Evolutionary conservation across 1,140 invertebrate species (phyloP).

Genomic region (Drosophila pectinifera): DNA sequence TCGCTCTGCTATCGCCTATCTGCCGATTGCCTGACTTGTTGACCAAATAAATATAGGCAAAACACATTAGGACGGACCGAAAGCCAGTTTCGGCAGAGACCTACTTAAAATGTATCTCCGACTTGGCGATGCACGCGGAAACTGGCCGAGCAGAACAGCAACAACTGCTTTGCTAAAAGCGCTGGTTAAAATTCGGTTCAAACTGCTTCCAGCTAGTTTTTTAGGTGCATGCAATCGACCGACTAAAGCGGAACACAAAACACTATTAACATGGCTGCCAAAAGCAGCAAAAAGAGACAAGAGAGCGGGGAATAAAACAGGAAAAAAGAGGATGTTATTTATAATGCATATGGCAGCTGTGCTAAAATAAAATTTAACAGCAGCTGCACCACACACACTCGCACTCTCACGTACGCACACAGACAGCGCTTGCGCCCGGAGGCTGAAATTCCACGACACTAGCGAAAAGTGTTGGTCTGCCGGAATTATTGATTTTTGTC

Average conservation of each 20-base stretch:
- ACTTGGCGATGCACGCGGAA: slow-evolving; percentile 49
- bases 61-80: slow-evolving; percentile 52
- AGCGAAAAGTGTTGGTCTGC: slow-evolving; percentile 19
- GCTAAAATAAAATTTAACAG: slow-evolving; percentile 59
- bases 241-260: slow-evolving; percentile 35
- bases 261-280: slow-evolving; percentile 52
- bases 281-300: slow-evolving; percentile 5
- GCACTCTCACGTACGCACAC: slow-evolving; percentile 8
- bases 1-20: slow-evolving; percentile 28
- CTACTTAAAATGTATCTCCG: slow-evolving; percentile 54
- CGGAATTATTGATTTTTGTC: slow-evolving; percentile 33
- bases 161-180: slow-evolving; percentile 7
- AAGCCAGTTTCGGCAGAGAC: slow-evolving; percentile 39
- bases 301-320: slow-evolving; percentile 27
- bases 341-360: slow-evolving; percentile 64
- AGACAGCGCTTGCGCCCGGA: slow-evolving; percentile 45
- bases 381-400: slow-evolving; percentile 51
- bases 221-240: slow-evolving; percentile 42
- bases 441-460: slow-evolving; percentile 61
- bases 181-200: slow-evolving; percentile 55
- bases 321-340: slow-evolving; percentile 58
- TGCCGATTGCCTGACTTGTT: slow-evolving; percentile 19
- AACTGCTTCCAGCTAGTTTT: slow-evolving; percentile 73
- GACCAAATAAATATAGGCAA: slow-evolving; percentile 50
- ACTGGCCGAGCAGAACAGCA: slow-evolving; percentile 34